A percentile compares a stretch with the other conserved stretches of the same genome.
Conservation (phyloP, 1,140 invertebrate species). For the Carcinoscorpius rotundicauda region DNA sequence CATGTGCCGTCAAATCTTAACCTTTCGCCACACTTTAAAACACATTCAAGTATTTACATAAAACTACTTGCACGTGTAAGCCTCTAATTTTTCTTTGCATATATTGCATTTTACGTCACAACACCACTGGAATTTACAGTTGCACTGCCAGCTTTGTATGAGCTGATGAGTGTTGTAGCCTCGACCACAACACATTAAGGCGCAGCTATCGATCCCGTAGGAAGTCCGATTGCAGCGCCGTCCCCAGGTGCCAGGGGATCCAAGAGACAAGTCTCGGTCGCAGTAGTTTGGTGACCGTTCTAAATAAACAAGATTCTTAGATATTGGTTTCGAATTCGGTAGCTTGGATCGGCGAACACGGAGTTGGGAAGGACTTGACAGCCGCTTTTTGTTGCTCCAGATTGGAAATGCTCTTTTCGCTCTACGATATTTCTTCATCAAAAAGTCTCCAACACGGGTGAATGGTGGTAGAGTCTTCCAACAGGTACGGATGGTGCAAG, state of each 20-base stretch:
- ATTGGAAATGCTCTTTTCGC: conserved; percentile 25
- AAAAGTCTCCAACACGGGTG: conserved; percentile 28
- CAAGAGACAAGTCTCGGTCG: conserved; percentile 43
- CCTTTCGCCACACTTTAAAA: no score
- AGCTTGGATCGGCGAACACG: conserved; percentile 10
- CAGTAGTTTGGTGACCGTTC: conserved; percentile 88
- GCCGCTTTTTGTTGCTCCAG: conserved; percentile 34
- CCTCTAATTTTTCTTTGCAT: conserved; percentile 41
- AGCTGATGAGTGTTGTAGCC: conserved; percentile 27
- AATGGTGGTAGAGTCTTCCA: conserved; percentile 68
- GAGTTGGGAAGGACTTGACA: conserved; percentile 5
- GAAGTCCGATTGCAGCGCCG: conserved; percentile 48
- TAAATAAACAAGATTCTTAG: conserved; percentile 76
- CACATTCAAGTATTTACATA: no score
- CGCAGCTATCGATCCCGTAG: conserved; percentile 48
- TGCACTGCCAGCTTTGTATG: conserved; percentile 34
- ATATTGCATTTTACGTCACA: conserved; percentile 48
- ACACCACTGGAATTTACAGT: conserved; percentile 51
- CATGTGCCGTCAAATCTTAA: no score
- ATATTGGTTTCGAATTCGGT: conserved; percentile 43
- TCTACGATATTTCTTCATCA: conserved; percentile 34
- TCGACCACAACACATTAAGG: conserved; percentile 48
- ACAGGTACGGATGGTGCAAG: conserved; percentile 83
- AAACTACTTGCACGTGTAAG: conserved; percentile 42
- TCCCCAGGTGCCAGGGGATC: conserved; percentile 41